phyloP scores from a whole-genome alignment of 2,888 invertebrate species.

The Hanleya hanleyi region DNA sequence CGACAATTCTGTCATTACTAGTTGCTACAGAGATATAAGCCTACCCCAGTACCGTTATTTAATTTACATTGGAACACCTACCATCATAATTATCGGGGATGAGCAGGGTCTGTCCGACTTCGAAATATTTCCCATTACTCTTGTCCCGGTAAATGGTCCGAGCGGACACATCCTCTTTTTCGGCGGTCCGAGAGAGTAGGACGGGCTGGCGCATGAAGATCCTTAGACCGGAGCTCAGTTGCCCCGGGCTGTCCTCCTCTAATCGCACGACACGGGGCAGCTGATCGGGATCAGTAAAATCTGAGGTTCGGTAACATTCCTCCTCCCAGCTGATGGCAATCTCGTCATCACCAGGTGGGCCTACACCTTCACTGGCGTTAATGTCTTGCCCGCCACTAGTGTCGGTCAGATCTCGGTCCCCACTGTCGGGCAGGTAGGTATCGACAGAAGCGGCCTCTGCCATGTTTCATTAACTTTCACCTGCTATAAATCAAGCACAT shows the following conservation, averaged over 20 bases:
- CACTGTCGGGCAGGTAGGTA: no score
- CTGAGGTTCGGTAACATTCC: slow-evolving; percentile 19
- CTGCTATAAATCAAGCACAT: no score
- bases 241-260: slow-evolving; percentile 22
- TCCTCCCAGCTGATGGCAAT: slow-evolving; percentile 37
- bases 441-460: no score
- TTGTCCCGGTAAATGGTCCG: slow-evolving; percentile 58
- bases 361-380: not conserved
- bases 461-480: no score
- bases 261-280: slow-evolving; percentile 41
- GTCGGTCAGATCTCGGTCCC: not conserved
- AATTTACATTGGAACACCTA: no score
- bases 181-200: slow-evolving; percentile 39
- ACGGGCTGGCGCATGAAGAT: slow-evolving; percentile 54
- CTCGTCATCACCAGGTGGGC: no score
- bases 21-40: no score
- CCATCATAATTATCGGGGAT: slow-evolving; percentile 52
- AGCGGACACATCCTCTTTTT: slow-evolving; percentile 47
- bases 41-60: no score
- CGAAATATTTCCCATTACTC: slow-evolving; percentile 51
- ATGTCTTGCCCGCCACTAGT: slow-evolving; percentile 11
- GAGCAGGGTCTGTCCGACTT: slow-evolving; percentile 59
- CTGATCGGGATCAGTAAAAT: slow-evolving; percentile 31
- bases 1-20: no score
- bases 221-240: slow-evolving; percentile 46